Evolutionary conservation across 2,797 vertebrate genomes (phyloP).

Genomic region (Crenuchus spilurus): DNA sequence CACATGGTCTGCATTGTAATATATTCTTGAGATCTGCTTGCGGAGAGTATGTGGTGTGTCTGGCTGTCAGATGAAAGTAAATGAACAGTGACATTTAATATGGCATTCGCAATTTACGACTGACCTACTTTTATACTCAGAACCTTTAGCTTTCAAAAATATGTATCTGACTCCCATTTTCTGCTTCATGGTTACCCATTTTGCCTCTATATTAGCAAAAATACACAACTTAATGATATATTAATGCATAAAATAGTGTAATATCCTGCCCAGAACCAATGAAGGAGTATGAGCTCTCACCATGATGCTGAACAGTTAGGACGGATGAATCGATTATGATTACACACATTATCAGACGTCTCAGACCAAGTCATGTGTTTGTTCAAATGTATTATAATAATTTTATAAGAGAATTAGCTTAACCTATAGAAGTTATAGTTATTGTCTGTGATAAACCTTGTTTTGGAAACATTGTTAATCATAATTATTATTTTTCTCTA

Average conservation of each 20-base stretch:
- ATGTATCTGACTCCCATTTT: constrained; percentile 53
- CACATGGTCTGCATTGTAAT: neutral
- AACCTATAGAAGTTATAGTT: neutral
- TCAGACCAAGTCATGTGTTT: too few species aligned
- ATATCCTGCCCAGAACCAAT: too few species aligned
- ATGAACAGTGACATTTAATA: constrained; percentile 67
- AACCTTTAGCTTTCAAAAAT: constrained; percentile 28
- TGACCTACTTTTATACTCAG: constrained; percentile 65
- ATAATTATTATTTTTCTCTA: too few species aligned
- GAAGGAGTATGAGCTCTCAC: too few species aligned
- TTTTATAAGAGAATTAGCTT: neutral
- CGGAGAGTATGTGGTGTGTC: neutral
- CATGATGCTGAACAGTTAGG: too few species aligned
- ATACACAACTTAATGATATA: neutral
- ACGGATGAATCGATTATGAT: too few species aligned
- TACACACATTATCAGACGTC: too few species aligned
- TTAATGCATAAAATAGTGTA: too few species aligned
- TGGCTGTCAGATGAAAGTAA: constrained; percentile 55
- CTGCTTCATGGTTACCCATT: constrained; percentile 33
- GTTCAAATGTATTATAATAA: neutral
- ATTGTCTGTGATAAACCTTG: too few species aligned
- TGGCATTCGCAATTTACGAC: constrained; percentile 69
- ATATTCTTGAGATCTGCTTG: constrained; percentile 19
- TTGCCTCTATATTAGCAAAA: neutral
- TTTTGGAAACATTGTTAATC: too few species aligned